Percentiles rank a stretch among this genome's conserved stretches.
Evolutionary conservation across 1,140 invertebrate species (phyloP).

Genomic region (Aphaenogaster rudis): DNA sequence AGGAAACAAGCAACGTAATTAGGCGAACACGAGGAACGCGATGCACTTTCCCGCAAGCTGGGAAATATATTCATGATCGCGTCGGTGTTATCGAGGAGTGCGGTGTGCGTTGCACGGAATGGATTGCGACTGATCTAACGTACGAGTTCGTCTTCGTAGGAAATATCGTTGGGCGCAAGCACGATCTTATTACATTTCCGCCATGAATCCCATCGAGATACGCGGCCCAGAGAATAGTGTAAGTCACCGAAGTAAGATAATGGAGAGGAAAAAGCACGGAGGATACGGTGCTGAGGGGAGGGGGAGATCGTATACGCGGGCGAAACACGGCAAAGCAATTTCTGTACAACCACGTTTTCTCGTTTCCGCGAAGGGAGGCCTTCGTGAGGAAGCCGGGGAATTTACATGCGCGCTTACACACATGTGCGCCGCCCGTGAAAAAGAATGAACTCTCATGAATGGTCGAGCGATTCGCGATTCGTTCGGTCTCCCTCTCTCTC

Average conservation of each 20-base stretch:
- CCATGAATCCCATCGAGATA: conserved; percentile 62
- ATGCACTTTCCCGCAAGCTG: conserved; percentile 5
- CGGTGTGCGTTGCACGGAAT: conserved; percentile 27
- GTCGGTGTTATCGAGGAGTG: conserved; percentile 34
- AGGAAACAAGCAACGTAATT: conserved; percentile 50
- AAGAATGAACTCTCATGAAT: conserved; percentile 71
- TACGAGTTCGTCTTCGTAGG: conserved; percentile 42
- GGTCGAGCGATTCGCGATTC: conserved; percentile 43
- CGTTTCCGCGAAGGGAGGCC: conserved; percentile 68
- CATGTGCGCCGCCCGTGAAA: conserved; percentile 59
- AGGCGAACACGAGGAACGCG: neutral
- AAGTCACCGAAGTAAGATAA: conserved; percentile 73
- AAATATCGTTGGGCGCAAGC: conserved; percentile 66
- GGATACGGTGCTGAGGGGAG: neutral
- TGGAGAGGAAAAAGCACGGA: conserved; percentile 67
- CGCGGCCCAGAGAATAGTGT: conserved; percentile 30
- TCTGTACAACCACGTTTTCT: conserved; percentile 77
- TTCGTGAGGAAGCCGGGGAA: conserved; percentile 63
- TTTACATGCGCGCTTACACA: conserved; percentile 69
- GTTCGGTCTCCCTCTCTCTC: neutral
- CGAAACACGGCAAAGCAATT: conserved; percentile 77
- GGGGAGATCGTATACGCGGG: conserved; percentile 58
- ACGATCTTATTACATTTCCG: conserved; percentile 65
- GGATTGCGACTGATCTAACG: conserved; percentile 54
- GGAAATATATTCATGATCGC: conserved; percentile 53